Conservation (phyloP, 1,140 invertebrate genomes). For the Hirudo medicinalis region DNA sequence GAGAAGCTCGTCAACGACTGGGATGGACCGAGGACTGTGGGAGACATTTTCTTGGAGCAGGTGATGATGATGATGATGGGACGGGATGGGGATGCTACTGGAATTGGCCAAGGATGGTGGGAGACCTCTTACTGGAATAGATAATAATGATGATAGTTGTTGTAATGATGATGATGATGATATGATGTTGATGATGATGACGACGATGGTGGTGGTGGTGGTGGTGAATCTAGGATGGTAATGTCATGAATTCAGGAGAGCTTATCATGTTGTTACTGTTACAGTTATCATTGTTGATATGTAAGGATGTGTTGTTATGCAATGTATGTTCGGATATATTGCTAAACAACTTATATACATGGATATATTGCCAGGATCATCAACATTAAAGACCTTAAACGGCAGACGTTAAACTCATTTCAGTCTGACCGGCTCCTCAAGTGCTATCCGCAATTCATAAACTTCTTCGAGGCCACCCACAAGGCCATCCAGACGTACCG, state of each 20-base stretch:
- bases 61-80: conserved; percentile 34
- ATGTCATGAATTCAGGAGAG: conserved; percentile 26
- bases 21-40: conserved; percentile 67
- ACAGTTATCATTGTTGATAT: neutral
- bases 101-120: conserved; percentile 67
- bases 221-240: too few species aligned
- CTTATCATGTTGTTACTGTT: conserved; percentile 1
- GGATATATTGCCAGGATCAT: too few species aligned
- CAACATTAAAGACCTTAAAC: too few species aligned
- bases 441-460: conserved; percentile 91
- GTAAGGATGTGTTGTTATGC: conserved; percentile 42
- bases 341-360: too few species aligned
- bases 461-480: conserved; percentile 92
- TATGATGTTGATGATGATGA: too few species aligned
- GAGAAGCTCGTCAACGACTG: conserved; percentile 54
- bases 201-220: too few species aligned
- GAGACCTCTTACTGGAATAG: conserved; percentile 72
- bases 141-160: conserved; percentile 30
- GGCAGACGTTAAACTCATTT: conserved; percentile 2
- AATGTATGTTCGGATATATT: too few species aligned
- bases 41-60: conserved; percentile 72
- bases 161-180: too few species aligned
- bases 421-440: conserved; percentile 56
- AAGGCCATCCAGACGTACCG: conserved; percentile 79
- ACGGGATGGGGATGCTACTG: too few species aligned